Evolutionary conservation across 1,140 invertebrate genomes (phyloP).

Genomic region (Branchinecta lynchi): DNA sequence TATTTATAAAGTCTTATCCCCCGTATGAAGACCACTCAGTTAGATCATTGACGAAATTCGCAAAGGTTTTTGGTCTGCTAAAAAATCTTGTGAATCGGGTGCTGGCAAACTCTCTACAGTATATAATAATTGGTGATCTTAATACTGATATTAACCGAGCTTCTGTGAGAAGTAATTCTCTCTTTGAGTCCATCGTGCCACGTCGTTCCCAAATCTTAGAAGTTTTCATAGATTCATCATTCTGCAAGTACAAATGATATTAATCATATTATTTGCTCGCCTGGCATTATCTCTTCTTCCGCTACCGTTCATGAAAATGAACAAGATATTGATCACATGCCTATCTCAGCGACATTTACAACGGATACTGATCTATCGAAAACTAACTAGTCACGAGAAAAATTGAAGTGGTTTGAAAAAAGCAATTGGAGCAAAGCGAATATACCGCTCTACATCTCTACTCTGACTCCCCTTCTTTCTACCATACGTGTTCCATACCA

Average conservation of each 20-base stretch:
- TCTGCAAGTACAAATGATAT: too few species aligned
- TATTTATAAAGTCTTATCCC: conserved; percentile 10
- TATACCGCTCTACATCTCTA: too few species aligned
- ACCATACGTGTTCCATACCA: too few species aligned
- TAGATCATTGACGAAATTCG: conserved; percentile 1
- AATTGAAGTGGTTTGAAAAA: too few species aligned
- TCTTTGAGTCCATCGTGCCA: not conserved
- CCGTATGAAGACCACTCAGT: not conserved
- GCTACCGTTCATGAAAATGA: not conserved
- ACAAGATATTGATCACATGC: conserved; percentile 9
- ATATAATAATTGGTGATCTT: too few species aligned
- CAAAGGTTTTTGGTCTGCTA: conserved; percentile 5
- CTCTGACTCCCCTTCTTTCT: too few species aligned
- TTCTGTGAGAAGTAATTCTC: too few species aligned
- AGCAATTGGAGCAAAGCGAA: too few species aligned
- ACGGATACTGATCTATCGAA: conserved; percentile 9
- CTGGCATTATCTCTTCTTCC: conserved; percentile 9
- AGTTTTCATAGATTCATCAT: not conserved
- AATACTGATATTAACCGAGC: too few species aligned
- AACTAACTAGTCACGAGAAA: conserved; percentile 2
- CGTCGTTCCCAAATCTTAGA: not conserved
- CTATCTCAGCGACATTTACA: conserved; percentile 6
- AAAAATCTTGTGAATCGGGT: conserved; percentile 6
- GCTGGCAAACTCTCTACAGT: too few species aligned
- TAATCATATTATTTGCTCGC: too few species aligned